Evolutionary conservation across 1,140 invertebrate genomes (phyloP).

Genomic region (Theocolax elegans): DNA sequence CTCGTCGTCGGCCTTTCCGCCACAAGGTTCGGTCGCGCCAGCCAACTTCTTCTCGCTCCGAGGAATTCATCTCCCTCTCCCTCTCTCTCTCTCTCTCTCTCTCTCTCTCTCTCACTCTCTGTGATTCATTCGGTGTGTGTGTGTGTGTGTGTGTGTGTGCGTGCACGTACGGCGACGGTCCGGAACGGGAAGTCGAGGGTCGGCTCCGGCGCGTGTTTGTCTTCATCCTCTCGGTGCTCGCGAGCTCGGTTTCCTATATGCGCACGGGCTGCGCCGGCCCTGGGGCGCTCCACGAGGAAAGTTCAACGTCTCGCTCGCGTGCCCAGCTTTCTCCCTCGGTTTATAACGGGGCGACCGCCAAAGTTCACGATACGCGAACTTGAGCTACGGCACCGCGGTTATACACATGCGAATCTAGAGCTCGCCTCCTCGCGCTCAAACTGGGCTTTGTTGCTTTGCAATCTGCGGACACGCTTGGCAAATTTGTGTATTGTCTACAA

Average conservation of each 20-base stretch:
- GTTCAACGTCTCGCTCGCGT: neutral
- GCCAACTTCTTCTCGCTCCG: no score
- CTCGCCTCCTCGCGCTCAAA: no score
- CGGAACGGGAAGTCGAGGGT: conserved; percentile 32
- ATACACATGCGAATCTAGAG: neutral
- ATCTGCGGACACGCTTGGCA: no score
- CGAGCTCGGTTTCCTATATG: neutral
- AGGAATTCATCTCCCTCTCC: no score
- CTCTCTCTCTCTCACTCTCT: no score
- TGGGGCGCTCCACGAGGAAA: neutral
- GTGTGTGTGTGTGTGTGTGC: no score
- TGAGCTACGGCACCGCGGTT: neutral
- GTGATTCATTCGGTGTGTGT: no score
- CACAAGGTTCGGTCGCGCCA: no score
- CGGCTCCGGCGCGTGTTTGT: conserved; percentile 8
- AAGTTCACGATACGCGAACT: conserved; percentile 34
- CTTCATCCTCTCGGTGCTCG: neutral
- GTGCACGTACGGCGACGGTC: no score
- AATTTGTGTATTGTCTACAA: no score
- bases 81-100: no score
- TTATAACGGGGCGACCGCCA: conserved; percentile 24
- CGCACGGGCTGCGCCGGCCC: conserved; percentile 11
- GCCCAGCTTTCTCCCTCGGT: conserved; percentile 9
- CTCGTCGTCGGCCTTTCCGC: neutral
- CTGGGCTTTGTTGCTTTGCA: no score